Percentiles rank a stretch among this genome's conserved stretches.
Evolutionary conservation across 2,888 invertebrate species (phyloP).

Genomic region (Himalopsyche anomala): DNA sequence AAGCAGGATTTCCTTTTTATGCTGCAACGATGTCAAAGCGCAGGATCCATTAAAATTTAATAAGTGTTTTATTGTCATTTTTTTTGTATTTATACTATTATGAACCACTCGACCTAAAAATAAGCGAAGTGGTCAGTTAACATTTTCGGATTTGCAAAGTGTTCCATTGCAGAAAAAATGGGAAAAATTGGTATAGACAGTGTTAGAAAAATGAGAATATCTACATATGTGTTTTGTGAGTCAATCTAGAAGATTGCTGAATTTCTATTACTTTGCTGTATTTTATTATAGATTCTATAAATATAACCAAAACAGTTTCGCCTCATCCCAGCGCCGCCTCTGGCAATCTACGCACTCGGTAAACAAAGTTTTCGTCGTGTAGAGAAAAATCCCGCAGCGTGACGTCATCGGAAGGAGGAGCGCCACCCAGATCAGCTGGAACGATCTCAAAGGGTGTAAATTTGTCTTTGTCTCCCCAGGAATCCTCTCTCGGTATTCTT

Average conservation of each 20-base stretch:
- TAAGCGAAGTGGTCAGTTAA: too few relatives aligned
- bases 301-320: not conserved
- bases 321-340: not conserved
- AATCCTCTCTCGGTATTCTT: constrained; percentile 17
- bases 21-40: too few relatives aligned
- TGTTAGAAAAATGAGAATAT: not conserved
- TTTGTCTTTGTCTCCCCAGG: constrained; percentile 15
- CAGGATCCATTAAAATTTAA: too few relatives aligned
- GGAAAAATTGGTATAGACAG: not conserved
- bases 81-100: too few relatives aligned
- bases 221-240: not conserved
- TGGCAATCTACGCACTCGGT: constrained; percentile 18
- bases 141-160: too few relatives aligned
- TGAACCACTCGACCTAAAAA: too few relatives aligned
- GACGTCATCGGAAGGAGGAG: not conserved
- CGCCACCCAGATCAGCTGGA: constrained; percentile 20
- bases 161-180: too few relatives aligned
- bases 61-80: too few relatives aligned
- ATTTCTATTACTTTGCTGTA: not conserved
- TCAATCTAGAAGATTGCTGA: not conserved
- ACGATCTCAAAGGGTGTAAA: constrained; percentile 26
- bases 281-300: not conserved
- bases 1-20: too few relatives aligned
- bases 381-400: constrained; percentile 26
- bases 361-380: constrained; percentile 17